A percentile compares a stretch with the other conserved stretches of the same genome.
Evolutionary conservation across 2,113 vertebrate species (phyloP).

Genomic region (Progne subis): DNA sequence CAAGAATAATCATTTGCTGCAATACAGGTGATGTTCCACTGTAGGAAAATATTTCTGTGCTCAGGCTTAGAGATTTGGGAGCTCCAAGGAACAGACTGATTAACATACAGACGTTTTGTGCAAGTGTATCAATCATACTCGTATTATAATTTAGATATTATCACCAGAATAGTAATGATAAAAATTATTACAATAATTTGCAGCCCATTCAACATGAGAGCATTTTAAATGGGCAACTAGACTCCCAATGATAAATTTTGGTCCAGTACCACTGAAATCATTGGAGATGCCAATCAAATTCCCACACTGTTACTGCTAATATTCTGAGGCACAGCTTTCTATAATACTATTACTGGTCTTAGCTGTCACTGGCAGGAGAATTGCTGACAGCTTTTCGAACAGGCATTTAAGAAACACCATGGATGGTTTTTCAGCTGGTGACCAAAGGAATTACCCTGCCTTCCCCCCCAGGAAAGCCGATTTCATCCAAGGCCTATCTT

Average conservation of each 20-base stretch:
- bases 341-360: background rate
- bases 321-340: background rate
- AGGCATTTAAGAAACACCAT: background rate
- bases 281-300: background rate
- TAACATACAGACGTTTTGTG: background rate
- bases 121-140: background rate
- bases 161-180: background rate
- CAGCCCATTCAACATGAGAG: background rate
- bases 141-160: background rate
- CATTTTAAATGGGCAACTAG: background rate
- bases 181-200: background rate
- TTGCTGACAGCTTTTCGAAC: background rate
- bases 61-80: background rate
- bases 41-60: background rate
- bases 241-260: background rate
- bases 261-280: background rate
- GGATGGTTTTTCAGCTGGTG: background rate
- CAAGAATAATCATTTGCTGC: background rate
- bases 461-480: background rate
- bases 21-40: background rate
- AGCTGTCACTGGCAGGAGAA: background rate
- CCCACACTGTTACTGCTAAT: background rate
- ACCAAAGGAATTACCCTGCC: background rate
- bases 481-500: background rate
- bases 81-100: background rate